These are phyloP conservation scores for Notamacropus eugenii DNA, from an alignment of 2,797 vertebrate species.

Conservation along the genomic window DNA sequence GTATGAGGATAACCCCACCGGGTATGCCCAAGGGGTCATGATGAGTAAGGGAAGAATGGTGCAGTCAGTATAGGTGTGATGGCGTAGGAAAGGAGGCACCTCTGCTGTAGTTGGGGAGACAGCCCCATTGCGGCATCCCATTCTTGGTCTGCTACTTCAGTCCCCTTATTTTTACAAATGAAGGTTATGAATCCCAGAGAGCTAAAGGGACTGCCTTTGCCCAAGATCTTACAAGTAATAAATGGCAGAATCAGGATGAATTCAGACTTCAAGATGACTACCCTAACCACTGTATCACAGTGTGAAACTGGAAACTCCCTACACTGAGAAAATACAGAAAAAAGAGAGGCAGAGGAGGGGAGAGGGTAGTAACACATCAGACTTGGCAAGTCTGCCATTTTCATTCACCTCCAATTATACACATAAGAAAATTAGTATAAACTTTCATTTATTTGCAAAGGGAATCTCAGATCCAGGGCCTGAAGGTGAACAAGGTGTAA, in stretches of 20 bases:
- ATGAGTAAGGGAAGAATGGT: not conserved
- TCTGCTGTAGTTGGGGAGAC: too few relatives aligned
- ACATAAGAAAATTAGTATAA: not conserved
- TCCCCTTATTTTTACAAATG: not conserved
- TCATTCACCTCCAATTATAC: not conserved
- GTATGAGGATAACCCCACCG: not conserved
- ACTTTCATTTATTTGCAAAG: not conserved
- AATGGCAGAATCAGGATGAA: not conserved
- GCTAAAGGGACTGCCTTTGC: not conserved
- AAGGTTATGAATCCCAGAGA: not conserved
- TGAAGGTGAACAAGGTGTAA: not conserved
- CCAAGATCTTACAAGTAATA: not conserved
- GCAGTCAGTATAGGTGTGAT: not conserved
- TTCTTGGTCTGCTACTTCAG: not conserved
- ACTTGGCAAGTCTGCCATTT: not conserved
- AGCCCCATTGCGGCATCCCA: too few relatives aligned
- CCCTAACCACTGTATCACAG: not conserved
- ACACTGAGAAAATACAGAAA: not conserved
- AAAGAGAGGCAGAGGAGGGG: not conserved
- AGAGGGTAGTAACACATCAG: not conserved
- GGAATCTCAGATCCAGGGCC: not conserved
- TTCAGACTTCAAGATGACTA: not conserved
- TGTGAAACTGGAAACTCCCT: not conserved
- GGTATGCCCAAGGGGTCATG: not conserved
- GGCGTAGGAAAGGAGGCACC: too few relatives aligned